Evolutionary conservation across 2,797 vertebrate species (phyloP), one percentile per base, ranked within the genome.

Genomic region (Acanthurus lineatus): DNA sequence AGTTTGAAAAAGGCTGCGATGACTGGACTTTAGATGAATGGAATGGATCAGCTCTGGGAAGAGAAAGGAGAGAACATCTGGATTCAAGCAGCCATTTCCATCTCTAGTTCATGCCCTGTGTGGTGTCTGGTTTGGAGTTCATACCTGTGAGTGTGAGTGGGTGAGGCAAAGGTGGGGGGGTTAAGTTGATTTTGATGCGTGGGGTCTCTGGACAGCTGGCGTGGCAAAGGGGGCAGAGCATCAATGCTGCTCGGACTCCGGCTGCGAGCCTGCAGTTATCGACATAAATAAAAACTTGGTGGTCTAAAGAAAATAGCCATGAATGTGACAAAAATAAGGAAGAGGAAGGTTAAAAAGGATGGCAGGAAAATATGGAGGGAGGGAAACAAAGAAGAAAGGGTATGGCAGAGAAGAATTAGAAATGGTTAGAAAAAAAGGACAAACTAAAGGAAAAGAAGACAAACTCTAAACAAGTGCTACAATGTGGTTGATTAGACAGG

Each of bases 221-320:
- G 93, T 87, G 93, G 93, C 86, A 85, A 93, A 80, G 84, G 92
- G 83, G 93, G 77, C 54, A 77, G 89, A 93, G 79, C 91, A 90
- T 98, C 97, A 97, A 84, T 97, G 96, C 93, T 73, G 93, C 92
- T 97, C 95, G 69, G 95, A 94, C 93, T 97, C 96, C 86, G 92
- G 71, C 85, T 95, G 94, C 74, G 95, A 96, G 95, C 97, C 98
- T 99, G 98, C 94, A 98, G 97, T 97, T 97, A 98, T 97, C 83
- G 97, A 99, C 96, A 99, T 95, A 98, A 99, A 99, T 97, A 98
- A 98, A 98, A 97, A 97, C 97, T 97, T 97, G 96, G 97, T 97
- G 96, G 97, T 97, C 96, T 97, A 97, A 97, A 95, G 91, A 95
- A 93, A 94, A 94, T 95, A 96, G 96, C 95, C 96, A 92, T 96